Evolutionary conservation across 2,888 invertebrate genomes (phyloP).

Genomic region (Lamproptera curius): DNA sequence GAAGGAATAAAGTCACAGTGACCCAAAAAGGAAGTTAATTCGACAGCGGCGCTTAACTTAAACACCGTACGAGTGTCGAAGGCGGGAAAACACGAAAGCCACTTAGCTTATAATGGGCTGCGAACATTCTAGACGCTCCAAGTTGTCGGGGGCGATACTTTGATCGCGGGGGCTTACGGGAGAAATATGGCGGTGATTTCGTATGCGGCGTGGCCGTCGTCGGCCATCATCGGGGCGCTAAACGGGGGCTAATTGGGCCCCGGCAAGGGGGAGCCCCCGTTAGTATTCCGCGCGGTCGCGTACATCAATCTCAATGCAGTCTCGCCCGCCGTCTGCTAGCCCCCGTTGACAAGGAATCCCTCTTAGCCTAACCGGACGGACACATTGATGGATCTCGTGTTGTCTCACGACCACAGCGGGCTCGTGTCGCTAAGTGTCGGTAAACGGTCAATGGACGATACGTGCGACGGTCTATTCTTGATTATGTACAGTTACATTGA

Average conservation of each 20-base stretch:
- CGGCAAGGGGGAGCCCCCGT: slow-evolving; percentile 58
- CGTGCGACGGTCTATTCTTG: no score
- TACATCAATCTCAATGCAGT: slow-evolving; percentile 75
- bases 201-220: slow-evolving; percentile 61
- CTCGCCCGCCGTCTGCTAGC: slow-evolving; percentile 68
- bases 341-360: slow-evolving; percentile 66
- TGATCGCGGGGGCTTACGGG: slow-evolving; percentile 56
- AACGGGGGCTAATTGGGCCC: slow-evolving; percentile 68
- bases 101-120: slow-evolving; percentile 16
- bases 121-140: slow-evolving; percentile 24
- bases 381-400: slow-evolving; percentile 57
- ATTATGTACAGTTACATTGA: no score
- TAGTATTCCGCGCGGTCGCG: slow-evolving; percentile 67
- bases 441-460: no score
- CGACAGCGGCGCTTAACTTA: slow-evolving; percentile 1
- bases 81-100: slow-evolving; percentile 18
- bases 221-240: slow-evolving; percentile 46
- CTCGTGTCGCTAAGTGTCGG: no score
- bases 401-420: neutral
- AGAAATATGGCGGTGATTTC: slow-evolving; percentile 68
- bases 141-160: slow-evolving; percentile 43
- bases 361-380: slow-evolving; percentile 59
- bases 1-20: no score
- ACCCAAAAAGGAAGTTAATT: no score
- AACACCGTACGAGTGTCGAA: slow-evolving; percentile 12